phyloP scores from a whole-genome alignment of 1,140 invertebrate species.

The Antheraea mylitta region DNA sequence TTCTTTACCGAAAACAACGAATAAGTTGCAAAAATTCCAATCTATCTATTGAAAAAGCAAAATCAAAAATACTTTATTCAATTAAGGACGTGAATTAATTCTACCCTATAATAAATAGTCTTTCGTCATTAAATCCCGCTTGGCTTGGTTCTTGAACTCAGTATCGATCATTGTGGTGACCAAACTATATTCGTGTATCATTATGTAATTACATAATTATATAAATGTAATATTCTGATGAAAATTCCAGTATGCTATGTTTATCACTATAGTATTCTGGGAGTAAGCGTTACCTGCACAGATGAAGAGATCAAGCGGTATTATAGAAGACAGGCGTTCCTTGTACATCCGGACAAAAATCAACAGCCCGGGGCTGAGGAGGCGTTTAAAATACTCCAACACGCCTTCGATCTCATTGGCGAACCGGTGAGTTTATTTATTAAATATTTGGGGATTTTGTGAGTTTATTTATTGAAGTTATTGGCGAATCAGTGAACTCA shows the following conservation, averaged over 20 bases:
- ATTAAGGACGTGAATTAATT: too few relatives aligned
- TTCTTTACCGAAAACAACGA: too few relatives aligned
- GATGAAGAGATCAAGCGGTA: conserved; percentile 97
- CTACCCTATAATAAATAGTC: too few relatives aligned
- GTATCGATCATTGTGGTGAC: too few relatives aligned
- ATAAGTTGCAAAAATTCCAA: too few relatives aligned
- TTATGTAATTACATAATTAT: too few relatives aligned
- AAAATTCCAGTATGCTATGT: neutral
- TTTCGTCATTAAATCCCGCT: too few relatives aligned
- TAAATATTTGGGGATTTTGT: conserved; percentile 60
- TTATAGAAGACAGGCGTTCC: conserved; percentile 94
- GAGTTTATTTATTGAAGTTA: neutral
- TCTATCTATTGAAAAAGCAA: too few relatives aligned
- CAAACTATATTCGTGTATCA: too few relatives aligned
- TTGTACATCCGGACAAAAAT: conserved; percentile 98
- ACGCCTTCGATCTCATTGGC: conserved; percentile 96
- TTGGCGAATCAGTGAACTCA: neutral
- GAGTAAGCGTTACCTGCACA: conserved; percentile 90
- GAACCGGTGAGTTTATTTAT: conserved; percentile 84
- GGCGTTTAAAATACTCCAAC: conserved; percentile 96
- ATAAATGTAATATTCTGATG: neutral
- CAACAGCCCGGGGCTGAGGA: conserved; percentile 96
- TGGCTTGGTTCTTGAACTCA: too few relatives aligned
- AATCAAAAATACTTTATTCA: too few relatives aligned
- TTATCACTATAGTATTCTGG: conserved; percentile 86